A percentile compares a stretch with the other conserved stretches of the same genome.
These are phyloP conservation scores for Drosophila bocki DNA, from an alignment of 1,140 invertebrate species.

Conservation along the genomic window DNA sequence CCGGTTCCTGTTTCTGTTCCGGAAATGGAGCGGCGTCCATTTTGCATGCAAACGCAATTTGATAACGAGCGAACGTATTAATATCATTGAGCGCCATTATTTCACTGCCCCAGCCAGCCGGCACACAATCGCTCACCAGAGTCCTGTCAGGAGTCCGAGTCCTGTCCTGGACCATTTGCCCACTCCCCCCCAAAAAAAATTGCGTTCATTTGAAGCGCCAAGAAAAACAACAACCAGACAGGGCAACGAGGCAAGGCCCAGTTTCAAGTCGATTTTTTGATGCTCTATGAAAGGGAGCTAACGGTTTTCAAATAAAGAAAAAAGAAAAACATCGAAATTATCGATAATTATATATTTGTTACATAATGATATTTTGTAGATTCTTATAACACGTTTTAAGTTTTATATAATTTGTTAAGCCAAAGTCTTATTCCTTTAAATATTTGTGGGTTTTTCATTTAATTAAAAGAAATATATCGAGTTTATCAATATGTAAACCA, in stretches of 20 bases:
- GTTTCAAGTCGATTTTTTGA: neutral
- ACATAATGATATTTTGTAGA: too few species aligned
- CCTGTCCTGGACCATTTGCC: neutral
- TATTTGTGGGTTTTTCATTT: too few species aligned
- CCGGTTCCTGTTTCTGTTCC: slow-evolving; percentile 14
- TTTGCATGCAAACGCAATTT: slow-evolving; percentile 82
- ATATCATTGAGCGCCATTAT: slow-evolving; percentile 82
- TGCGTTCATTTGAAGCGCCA: slow-evolving; percentile 57
- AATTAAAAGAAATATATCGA: neutral
- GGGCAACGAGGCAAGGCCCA: neutral
- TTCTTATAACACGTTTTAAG: too few species aligned
- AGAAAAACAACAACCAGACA: slow-evolving; percentile 2
- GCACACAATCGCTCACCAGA: slow-evolving; percentile 16
- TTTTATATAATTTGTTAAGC: too few species aligned
- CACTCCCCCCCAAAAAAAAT: slow-evolving; percentile 48
- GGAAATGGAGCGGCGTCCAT: slow-evolving; percentile 60
- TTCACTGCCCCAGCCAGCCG: slow-evolving; percentile 44
- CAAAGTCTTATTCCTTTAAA: too few species aligned
- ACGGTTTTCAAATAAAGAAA: too few species aligned
- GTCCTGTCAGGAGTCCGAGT: neutral
- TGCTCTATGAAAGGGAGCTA: slow-evolving; percentile 2
- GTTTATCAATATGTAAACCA: neutral
- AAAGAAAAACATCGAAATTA: too few species aligned
- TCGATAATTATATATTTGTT: too few species aligned
- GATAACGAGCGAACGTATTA: slow-evolving; percentile 85